Base-by-base conservation (phyloP, 2,797 vertebrate genomes). In the Dallia pectoralis region DNA sequence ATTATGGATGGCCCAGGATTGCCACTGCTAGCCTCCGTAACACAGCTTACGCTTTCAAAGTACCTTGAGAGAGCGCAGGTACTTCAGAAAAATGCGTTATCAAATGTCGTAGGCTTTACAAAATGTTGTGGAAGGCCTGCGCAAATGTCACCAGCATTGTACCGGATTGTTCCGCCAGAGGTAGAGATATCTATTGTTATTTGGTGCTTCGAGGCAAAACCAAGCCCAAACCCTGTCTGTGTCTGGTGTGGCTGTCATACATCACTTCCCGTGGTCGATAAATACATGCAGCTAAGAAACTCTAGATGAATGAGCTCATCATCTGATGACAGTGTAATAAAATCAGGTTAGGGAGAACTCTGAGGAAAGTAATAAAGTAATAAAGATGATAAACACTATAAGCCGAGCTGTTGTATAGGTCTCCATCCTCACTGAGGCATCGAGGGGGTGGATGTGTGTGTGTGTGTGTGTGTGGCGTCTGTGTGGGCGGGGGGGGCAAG, bases 321-420 rank as follows among this genome's bases (percentile, higher is more conserved):
- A 87, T 90, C 82, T 88, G 89, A 90, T 87, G 87, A 88, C 88
- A 90, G 83, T 82, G 86, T 89, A 87, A 91, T 90, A 90, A 91
- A 92, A 91, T 91, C 87, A 87, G 84, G 86, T 91, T 90, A 89
- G 88, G 83, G 87, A 88, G 87, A 91, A 89, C 86, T 89, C 84
- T 86, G 79, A 74, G 88, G 88, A 90, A 92, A 90, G 90, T 90
- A 90, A 89, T 91, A 88, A 90, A 90, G 86, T 87, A 88, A 90
- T 89, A 89, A 91, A 89, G 87, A 91, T 89, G 85, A 91, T 89
- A 88, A 90, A 90, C 84, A 89, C 83, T 87, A 87, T 76, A 72
- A 27, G 77, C 33, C 30, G 85, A 69, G 47, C 40, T 51, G 47
- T 33, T 3, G 64, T 66, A 33, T 44, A 33, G 36, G 64, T 44